These are phyloP conservation scores for Drepana arcuata DNA, from an alignment of 1,140 invertebrate species.

Conservation along the genomic window DNA sequence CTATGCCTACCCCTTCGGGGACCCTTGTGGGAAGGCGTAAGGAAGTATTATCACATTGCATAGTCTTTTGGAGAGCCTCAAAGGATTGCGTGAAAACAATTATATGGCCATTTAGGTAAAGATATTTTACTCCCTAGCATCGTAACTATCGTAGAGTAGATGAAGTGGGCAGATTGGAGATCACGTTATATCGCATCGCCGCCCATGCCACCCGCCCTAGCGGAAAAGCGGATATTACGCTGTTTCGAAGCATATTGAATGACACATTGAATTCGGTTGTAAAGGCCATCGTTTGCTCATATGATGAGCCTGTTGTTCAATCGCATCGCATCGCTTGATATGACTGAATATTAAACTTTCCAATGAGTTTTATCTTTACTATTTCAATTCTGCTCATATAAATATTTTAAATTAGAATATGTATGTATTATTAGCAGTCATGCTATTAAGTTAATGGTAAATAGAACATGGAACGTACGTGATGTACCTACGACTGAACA, in stretches of 20 bases:
- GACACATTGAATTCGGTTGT: neutral
- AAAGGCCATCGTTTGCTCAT: neutral
- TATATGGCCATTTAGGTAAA: no score
- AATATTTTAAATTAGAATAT: neutral
- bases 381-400: neutral
- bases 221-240: slow-evolving; percentile 1
- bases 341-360: neutral
- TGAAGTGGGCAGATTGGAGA: no score
- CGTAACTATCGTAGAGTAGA: no score
- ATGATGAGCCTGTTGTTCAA: neutral
- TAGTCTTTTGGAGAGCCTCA: no score
- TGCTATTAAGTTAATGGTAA: no score
- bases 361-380: neutral
- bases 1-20: no score
- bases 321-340: neutral
- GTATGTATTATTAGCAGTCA: no score
- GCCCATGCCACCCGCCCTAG: slow-evolving; percentile 1
- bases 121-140: no score
- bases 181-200: no score
- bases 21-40: no score
- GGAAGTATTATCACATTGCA: no score
- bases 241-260: neutral
- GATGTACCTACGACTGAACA: neutral
- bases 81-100: no score
- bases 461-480: neutral